Base-by-base conservation (phyloP, 2,113 vertebrate species). In the Charadrius vociferus region DNA sequence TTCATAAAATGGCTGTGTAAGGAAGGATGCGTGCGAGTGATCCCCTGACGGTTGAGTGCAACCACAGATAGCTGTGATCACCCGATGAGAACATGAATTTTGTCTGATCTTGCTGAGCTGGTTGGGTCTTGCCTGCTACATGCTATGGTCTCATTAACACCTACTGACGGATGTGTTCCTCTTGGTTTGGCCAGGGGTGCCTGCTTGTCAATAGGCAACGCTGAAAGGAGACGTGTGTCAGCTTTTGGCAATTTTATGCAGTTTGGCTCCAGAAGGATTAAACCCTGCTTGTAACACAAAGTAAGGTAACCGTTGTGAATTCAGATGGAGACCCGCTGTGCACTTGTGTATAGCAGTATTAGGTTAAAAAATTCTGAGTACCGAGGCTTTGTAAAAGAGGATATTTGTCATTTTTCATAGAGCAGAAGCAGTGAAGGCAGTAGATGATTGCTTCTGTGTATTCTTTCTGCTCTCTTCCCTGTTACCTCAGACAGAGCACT, bases 91-190 rank as follows among this genome's bases (percentile, higher is more conserved):
- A 67, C 65, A 36, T 7, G 43, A 75, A 49, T 87, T 94, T 79
- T 81, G 81, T 75, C 70, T 86, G 84, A 52, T 93, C 74, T 93
- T 91, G 78, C 89, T 81, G 92, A 93, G 74, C 88, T 93, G 79
- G 81, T 85, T 87, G 85, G 47, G 62, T 95, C 91, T 94, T 89
- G 91, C 78, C 74, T 91, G 70, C 74, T 61, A 10, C 81, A 20
- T 65, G n/a, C 80, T 67, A 52, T 68, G 66, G 56, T 72, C 58
- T 95, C 93, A 90, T 93, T 85, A 94, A 61, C 90, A 91, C 77
- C 87, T 80, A 10, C 83, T 85, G 84, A 93, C 61, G 83, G 77
- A 84, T 75, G 68, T 85, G 78, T 81, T 82, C 81, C 81, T 88
- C 70, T 86, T 4, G 2, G 45, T 47, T 88, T 93, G 87, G 84